A percentile compares a stretch with the other conserved stretches of the same genome.
These are phyloP conservation scores for Drosophila demipolita DNA, from an alignment of 2,888 invertebrate species.

Conservation along the genomic window DNA sequence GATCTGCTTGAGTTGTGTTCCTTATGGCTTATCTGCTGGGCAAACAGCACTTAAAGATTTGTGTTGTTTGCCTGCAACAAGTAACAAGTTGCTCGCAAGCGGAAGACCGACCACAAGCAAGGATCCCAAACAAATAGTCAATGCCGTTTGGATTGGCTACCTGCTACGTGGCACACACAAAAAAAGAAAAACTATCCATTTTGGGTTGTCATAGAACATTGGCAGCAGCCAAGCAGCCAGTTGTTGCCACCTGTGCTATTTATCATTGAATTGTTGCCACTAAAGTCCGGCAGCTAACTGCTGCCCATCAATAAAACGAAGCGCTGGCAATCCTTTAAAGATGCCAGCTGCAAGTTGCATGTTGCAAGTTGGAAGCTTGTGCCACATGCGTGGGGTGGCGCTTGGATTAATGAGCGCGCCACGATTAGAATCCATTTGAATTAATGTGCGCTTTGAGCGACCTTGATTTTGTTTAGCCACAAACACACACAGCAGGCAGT, in stretches of 20 bases:
- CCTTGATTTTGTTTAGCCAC: conserved; percentile 73
- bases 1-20: conserved; percentile 31
- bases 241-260: conserved; percentile 37
- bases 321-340: conserved; percentile 41
- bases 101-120: conserved; percentile 63
- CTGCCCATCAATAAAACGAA: conserved; percentile 67
- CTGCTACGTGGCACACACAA: conserved; percentile 9
- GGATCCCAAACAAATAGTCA: conserved; percentile 38
- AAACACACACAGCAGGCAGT: conserved; percentile 61
- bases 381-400: conserved; percentile 73
- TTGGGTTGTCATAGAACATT: conserved; percentile 54
- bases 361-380: background rate
- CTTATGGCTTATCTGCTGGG: conserved; percentile 63
- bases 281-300: conserved; percentile 31
- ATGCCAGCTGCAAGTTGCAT: background rate
- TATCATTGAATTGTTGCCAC: conserved; percentile 60
- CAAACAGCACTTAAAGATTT: conserved; percentile 70
- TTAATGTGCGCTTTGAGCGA: conserved; percentile 72
- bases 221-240: conserved; percentile 28
- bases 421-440: conserved; percentile 79
- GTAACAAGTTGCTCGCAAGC: conserved; percentile 71
- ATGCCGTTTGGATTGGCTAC: conserved; percentile 17
- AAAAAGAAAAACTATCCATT: background rate
- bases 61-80: conserved; percentile 59
- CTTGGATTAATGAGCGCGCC: conserved; percentile 73